Percentiles rank a stretch among this genome's conserved stretches.
phyloP scores from a whole-genome alignment of 2,113 vertebrate species.

The Lepidiolamprologus cunningtoni region DNA sequence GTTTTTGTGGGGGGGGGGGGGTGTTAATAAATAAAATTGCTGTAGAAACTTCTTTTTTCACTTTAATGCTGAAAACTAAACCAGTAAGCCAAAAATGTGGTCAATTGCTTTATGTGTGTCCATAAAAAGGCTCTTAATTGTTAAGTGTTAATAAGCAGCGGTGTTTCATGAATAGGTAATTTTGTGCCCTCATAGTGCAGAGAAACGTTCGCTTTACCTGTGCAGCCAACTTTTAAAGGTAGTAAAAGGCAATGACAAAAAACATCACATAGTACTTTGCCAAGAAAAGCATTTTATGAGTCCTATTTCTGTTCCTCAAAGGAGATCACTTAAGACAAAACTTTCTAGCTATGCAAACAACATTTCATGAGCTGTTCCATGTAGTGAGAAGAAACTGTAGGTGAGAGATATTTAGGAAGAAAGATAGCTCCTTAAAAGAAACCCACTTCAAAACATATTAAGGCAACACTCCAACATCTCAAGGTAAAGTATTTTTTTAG shows the following conservation, averaged over 20 bases:
- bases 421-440: background rate
- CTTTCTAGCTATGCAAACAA: background rate
- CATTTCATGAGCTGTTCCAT: background rate
- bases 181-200: background rate
- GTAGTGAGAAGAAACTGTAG: background rate
- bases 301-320: background rate
- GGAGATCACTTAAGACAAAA: background rate
- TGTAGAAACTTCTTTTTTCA: background rate
- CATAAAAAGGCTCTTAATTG: background rate
- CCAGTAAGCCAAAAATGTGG: background rate
- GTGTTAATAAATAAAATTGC: background rate
- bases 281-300: background rate
- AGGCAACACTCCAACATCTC: background rate
- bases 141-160: background rate
- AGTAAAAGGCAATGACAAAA: background rate
- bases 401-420: background rate
- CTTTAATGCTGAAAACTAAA: background rate
- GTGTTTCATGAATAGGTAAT: background rate
- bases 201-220: background rate
- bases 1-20: fast-evolving
- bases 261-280: background rate
- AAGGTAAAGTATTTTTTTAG: background rate
- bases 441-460: background rate
- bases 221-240: background rate
- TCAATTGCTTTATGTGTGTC: background rate